Conservation (phyloP, 2,113 vertebrate species). For the Numida meleagris region DNA sequence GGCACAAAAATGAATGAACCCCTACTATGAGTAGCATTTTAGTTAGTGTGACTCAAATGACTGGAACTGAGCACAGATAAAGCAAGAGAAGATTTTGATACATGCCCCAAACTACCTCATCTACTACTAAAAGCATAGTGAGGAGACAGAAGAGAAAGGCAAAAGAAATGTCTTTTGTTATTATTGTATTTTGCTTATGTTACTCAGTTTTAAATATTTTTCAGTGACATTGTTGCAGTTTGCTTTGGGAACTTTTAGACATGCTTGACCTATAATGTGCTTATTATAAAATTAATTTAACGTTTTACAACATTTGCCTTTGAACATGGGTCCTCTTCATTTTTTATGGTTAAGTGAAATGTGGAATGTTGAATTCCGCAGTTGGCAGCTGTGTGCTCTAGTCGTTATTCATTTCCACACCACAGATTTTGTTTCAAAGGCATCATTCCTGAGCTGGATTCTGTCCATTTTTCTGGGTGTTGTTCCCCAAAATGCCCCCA, state of each 20-base stretch:
- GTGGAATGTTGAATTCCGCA: constrained; percentile 62
- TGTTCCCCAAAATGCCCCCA: background rate
- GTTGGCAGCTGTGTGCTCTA: constrained; percentile 29
- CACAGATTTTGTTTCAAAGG: constrained; percentile 65
- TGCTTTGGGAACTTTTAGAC: constrained; percentile 58
- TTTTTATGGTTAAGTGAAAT: constrained; percentile 70
- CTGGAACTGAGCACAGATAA: background rate
- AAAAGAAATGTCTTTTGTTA: constrained; percentile 17
- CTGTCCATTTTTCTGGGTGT: constrained; percentile 33
- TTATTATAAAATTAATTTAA: constrained; percentile 70
- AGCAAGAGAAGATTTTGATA: background rate
- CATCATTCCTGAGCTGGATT: constrained; percentile 47
- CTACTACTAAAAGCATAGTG: background rate
- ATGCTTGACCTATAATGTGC: constrained; percentile 46
- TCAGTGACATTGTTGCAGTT: constrained; percentile 35
- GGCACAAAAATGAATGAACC: background rate
- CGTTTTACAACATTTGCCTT: constrained; percentile 60
- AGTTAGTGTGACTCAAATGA: background rate
- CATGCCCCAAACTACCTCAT: background rate
- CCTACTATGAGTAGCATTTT: background rate
- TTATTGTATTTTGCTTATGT: constrained; percentile 7
- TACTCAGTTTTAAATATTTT: constrained; percentile 47
- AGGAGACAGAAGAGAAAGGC: background rate
- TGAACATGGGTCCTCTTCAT: constrained; percentile 66
- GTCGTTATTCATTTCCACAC: constrained; percentile 63